Conservation (phyloP, 2,113 vertebrate genomes). For the Hystrix brachyura region DNA sequence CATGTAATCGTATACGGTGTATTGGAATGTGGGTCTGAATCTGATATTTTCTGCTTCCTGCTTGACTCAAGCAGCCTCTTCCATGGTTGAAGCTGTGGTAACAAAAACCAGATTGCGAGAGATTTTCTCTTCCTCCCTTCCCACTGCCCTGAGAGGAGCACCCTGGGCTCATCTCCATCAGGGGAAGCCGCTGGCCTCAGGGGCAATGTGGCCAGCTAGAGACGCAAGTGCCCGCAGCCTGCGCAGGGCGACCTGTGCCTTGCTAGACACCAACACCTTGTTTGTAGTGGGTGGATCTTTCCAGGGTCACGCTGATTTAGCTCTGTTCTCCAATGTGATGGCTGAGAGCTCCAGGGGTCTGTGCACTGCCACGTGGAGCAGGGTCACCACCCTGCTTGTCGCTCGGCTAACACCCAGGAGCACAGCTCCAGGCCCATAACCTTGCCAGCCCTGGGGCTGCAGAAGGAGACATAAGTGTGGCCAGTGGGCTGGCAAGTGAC, state of each 20-base stretch:
- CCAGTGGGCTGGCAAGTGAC: background rate
- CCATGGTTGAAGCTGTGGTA: constrained; percentile 51
- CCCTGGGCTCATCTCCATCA: background rate
- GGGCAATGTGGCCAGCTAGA: background rate
- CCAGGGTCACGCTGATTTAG: background rate
- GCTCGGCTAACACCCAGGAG: background rate
- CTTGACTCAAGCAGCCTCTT: constrained; percentile 41
- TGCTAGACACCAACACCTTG: fast-evolving
- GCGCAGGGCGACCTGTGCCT: background rate
- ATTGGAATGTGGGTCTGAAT: constrained; percentile 71
- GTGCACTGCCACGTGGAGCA: background rate
- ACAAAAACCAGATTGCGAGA: constrained; percentile 62
- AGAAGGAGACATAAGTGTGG: background rate
- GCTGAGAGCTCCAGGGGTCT: background rate
- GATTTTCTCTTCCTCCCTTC: background rate
- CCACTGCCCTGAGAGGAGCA: background rate
- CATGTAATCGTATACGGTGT: constrained; percentile 46
- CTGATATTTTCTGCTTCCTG: constrained; percentile 79
- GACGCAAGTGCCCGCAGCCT: background rate
- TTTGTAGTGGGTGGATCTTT: background rate
- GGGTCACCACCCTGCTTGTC: background rate
- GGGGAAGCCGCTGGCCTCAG: background rate
- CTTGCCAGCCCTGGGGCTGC: background rate
- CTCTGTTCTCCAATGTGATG: background rate
- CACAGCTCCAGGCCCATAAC: background rate